These are phyloP conservation scores for Hippocampus mohnikei DNA, from an alignment of 2,113 vertebrate species.

Conservation along the genomic window DNA sequence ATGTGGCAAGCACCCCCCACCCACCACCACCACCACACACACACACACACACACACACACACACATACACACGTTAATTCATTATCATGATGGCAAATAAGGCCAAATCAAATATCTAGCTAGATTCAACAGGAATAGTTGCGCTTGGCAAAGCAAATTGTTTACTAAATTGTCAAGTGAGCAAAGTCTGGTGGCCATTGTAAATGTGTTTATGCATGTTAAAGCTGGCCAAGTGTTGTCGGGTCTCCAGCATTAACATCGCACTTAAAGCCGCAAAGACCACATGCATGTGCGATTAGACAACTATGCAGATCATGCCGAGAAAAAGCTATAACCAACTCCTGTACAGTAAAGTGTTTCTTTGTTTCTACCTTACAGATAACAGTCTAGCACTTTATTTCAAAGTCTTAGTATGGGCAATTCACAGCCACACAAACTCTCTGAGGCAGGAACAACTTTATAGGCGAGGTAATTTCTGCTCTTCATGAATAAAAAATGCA, in stretches of 20 bases:
- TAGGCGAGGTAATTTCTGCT: constrained; percentile 40
- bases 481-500: constrained; percentile 49
- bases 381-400: constrained; percentile 59
- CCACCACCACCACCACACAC: too few species aligned
- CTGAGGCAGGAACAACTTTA: constrained; percentile 40
- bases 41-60: too few species aligned
- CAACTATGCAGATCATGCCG: constrained; percentile 57
- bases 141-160: background rate
- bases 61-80: background rate
- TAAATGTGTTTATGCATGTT: constrained; percentile 21
- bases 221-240: constrained; percentile 57
- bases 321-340: constrained; percentile 44
- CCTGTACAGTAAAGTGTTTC: constrained; percentile 32
- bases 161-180: constrained; percentile 11
- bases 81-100: background rate
- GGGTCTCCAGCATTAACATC: constrained; percentile 58
- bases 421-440: constrained; percentile 56
- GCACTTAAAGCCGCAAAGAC: constrained; percentile 55
- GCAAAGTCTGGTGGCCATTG: background rate
- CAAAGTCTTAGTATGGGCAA: constrained; percentile 42
- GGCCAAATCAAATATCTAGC: background rate
- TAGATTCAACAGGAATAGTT: constrained; percentile 3
- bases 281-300: constrained; percentile 55
- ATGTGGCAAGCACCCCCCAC: too few species aligned
- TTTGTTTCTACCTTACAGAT: constrained; percentile 39